Evolutionary conservation across 2,888 invertebrate species (phyloP).

Genomic region (Dryadula phaetusa): DNA sequence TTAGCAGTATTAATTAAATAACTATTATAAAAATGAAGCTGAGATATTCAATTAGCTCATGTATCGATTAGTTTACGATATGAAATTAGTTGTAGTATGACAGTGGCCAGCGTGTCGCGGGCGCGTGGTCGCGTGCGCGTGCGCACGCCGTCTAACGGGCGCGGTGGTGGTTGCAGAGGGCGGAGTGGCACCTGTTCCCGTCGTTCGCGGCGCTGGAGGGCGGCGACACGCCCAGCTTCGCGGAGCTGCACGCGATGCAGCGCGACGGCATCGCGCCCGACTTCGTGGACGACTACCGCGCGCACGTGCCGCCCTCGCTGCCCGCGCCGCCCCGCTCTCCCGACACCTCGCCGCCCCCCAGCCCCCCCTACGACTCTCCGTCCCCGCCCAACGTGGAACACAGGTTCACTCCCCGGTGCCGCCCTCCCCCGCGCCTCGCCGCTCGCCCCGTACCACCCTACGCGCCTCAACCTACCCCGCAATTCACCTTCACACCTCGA

Average conservation of each 20-base stretch:
- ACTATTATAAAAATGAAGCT: too few species aligned
- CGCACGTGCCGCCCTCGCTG: constrained; percentile 64
- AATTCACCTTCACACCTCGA: constrained; percentile 7
- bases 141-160: constrained; percentile 48
- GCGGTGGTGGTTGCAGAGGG: constrained; percentile 60
- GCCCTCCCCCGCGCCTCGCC: neutral
- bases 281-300: constrained; percentile 70
- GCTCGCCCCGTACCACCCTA: neutral
- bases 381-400: neutral
- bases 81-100: too few species aligned
- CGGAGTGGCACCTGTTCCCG: constrained; percentile 79
- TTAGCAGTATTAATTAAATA: too few species aligned
- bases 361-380: constrained; percentile 17
- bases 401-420: constrained; percentile 14
- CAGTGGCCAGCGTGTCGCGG: too few species aligned
- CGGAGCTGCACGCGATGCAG: constrained; percentile 68
- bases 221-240: constrained; percentile 74
- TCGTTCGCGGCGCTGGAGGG: constrained; percentile 80
- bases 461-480: neutral
- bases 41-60: too few species aligned
- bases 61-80: too few species aligned
- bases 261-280: constrained; percentile 74
- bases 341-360: constrained; percentile 30
- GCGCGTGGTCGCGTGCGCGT: too few species aligned
- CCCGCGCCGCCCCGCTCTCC: constrained; percentile 42